These are phyloP conservation scores for Buceros bicornis DNA, from an alignment of 2,797 vertebrate genomes.

Conservation along the genomic window DNA sequence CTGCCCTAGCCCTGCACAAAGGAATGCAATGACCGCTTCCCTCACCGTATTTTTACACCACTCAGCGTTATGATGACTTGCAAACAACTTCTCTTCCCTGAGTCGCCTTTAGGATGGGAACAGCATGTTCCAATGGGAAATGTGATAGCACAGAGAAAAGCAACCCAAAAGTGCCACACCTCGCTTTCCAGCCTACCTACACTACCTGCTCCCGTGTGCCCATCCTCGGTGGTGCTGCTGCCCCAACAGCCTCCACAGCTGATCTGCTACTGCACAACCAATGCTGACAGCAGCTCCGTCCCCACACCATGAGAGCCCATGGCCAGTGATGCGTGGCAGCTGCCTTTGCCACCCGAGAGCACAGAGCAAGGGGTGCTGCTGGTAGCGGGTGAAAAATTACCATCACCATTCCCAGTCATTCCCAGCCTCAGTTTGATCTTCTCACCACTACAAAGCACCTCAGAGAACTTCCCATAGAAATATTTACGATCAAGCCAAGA, in stretches of 20 bases:
- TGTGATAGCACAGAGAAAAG: neutral
- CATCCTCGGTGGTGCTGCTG: neutral
- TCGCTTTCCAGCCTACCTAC: neutral
- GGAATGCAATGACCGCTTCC: neutral
- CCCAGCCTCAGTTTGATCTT: neutral
- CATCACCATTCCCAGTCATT: neutral
- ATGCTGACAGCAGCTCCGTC: neutral
- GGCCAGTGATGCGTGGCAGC: neutral
- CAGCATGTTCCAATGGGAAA: accelerated
- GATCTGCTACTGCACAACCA: accelerated
- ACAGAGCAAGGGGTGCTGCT: neutral
- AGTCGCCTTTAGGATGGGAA: neutral
- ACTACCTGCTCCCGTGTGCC: neutral
- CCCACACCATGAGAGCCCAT: neutral
- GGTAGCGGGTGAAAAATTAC: neutral
- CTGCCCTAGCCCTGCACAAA: neutral
- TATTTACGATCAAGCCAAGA: neutral
- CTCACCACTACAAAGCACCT: neutral
- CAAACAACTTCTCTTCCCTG: neutral
- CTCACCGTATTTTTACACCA: neutral
- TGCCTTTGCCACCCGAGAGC: neutral
- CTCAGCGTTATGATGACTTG: neutral
- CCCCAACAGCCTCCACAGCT: neutral
- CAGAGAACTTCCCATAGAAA: neutral
- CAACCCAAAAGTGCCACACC: neutral